Conservation (phyloP, 1,140 invertebrate genomes). For the Orussus abietinus region DNA sequence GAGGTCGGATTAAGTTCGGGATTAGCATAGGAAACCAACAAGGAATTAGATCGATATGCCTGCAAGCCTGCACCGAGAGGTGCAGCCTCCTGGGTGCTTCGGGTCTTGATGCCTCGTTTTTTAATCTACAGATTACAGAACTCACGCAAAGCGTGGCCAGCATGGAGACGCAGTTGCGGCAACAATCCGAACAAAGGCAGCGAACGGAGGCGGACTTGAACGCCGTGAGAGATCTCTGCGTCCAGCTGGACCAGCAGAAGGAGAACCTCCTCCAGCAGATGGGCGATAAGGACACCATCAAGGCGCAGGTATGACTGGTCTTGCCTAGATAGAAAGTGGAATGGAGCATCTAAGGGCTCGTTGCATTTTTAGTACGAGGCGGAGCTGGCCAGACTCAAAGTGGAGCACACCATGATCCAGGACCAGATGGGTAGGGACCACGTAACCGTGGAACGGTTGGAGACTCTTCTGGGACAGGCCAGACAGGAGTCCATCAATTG, state of each 20-base stretch:
- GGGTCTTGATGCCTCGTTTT: conserved; percentile 9
- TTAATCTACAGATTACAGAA: conserved; percentile 49
- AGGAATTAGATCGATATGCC: not conserved
- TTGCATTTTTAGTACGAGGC: conserved; percentile 36
- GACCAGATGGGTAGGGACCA: conserved; percentile 51
- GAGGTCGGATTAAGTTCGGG: no score
- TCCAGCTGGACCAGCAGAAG: conserved; percentile 57
- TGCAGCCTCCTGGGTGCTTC: no score
- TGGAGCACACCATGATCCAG: conserved; percentile 45
- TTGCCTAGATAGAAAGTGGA: not conserved
- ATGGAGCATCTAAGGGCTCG: not conserved
- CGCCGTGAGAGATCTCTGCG: conserved; percentile 53
- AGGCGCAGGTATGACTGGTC: conserved; percentile 46
- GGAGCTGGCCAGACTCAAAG: conserved; percentile 42
- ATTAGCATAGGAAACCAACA: conserved; percentile 2
- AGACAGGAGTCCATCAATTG: conserved; percentile 54
- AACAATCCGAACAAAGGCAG: conserved; percentile 41
- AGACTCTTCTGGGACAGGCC: conserved; percentile 51
- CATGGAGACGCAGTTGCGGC: conserved; percentile 53
- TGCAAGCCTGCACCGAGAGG: not conserved
- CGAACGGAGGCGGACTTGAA: conserved; percentile 48
- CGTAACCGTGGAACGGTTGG: conserved; percentile 47
- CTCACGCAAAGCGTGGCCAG: conserved; percentile 54
- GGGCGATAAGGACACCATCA: conserved; percentile 40
- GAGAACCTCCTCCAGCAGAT: conserved; percentile 46